Conservation (phyloP, 2,113 vertebrate species). For the Gobiocypris rarus region DNA sequence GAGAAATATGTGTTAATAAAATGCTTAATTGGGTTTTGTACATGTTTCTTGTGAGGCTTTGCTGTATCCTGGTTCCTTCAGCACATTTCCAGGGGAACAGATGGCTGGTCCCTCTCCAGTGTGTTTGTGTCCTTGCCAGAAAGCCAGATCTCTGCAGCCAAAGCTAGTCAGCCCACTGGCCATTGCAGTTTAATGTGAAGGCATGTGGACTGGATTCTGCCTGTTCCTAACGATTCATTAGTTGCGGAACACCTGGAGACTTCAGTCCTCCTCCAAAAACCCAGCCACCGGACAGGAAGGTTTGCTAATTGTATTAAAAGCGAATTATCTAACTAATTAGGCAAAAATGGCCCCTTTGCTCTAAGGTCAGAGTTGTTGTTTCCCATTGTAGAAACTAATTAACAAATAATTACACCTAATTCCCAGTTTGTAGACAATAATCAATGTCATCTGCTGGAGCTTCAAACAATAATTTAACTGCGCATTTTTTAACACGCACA, state of each 20-base stretch:
- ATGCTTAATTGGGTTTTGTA: conserved; percentile 93
- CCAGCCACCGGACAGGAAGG: not conserved
- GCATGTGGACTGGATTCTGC: not conserved
- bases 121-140: conserved; percentile 11
- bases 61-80: not conserved
- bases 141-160: not conserved
- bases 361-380: conserved; percentile 1
- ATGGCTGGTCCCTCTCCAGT: conserved; percentile 30
- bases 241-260: conserved; percentile 20
- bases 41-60: conserved; percentile 58
- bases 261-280: conserved; percentile 6
- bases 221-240: conserved; percentile 6
- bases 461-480: not conserved
- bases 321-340: conserved; percentile 20
- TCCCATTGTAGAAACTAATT: conserved; percentile 16
- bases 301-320: not conserved
- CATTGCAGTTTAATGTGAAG: conserved; percentile 11
- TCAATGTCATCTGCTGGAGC: conserved; percentile 15
- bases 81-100: conserved; percentile 35
- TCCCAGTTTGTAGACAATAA: not conserved
- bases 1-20: conserved; percentile 91
- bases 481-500: not conserved
- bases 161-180: not conserved
- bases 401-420: conserved; percentile 10
- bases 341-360: not conserved